A percentile compares a stretch with the other conserved stretches of the same genome.
Evolutionary conservation across 2,113 vertebrate species (phyloP).

Genomic region (Percina caprodes): DNA sequence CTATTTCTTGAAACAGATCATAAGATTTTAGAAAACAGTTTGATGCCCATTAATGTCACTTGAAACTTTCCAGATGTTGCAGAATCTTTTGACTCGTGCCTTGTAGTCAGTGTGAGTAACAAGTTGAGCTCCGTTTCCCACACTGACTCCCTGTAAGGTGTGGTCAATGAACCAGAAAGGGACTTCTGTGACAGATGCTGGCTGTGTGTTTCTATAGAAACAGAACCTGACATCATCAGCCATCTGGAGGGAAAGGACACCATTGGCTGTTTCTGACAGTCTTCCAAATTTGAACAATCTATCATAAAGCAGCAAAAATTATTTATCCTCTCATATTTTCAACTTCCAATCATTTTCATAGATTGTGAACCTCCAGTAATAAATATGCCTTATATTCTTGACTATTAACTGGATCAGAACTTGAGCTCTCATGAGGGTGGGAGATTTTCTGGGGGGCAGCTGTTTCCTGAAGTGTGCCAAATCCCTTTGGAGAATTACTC

Average conservation of each 20-base stretch:
- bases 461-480: constrained; percentile 46
- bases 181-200: constrained; percentile 41
- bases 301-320: background rate
- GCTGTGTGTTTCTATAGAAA: constrained; percentile 11
- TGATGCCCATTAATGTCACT: background rate
- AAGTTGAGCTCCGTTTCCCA: constrained; percentile 59
- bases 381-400: background rate
- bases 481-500: constrained; percentile 23
- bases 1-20: no score
- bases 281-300: background rate
- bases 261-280: constrained; percentile 29
- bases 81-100: background rate
- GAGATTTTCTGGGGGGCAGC: background rate
- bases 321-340: background rate
- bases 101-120: constrained; percentile 50
- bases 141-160: constrained; percentile 57
- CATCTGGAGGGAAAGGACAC: constrained; percentile 66
- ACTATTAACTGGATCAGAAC: background rate
- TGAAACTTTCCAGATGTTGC: constrained; percentile 35
- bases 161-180: constrained; percentile 57
- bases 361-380: background rate
- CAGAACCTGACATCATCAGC: constrained; percentile 43
- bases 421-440: background rate
- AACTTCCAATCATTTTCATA: background rate
- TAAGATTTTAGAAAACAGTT: no score